Evolutionary conservation across 1,140 invertebrate species (phyloP).

Genomic region (Sitodiplosis mosellana): DNA sequence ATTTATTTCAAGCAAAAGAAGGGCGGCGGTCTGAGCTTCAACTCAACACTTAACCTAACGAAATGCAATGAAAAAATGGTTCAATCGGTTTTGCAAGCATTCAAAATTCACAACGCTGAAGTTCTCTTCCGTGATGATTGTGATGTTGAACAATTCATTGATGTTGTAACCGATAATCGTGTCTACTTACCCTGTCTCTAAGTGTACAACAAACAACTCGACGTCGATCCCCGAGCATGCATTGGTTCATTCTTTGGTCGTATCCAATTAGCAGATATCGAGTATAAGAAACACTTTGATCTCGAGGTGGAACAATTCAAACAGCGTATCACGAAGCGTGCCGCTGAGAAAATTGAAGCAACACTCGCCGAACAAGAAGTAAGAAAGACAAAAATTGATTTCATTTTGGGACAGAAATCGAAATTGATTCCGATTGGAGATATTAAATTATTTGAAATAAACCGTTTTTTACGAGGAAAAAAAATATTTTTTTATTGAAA

Average conservation of each 20-base stretch:
- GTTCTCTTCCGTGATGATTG: conserved; percentile 93
- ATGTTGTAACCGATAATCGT: conserved; percentile 94
- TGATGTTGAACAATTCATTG: conserved; percentile 91
- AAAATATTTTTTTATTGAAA: no score
- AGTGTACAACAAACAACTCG: conserved; percentile 93
- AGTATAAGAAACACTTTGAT: conserved; percentile 88
- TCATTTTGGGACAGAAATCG: no score
- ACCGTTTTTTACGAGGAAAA: no score
- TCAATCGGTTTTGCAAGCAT: conserved; percentile 95
- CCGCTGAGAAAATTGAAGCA: conserved; percentile 72
- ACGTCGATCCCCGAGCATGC: conserved; percentile 82
- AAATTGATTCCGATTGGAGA: no score
- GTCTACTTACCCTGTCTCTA: conserved; percentile 95
- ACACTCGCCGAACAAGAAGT: conserved; percentile 38
- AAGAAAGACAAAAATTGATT: no score
- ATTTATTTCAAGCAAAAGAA: conserved; percentile 99
- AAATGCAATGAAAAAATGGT: conserved; percentile 95
- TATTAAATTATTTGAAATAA: no score
- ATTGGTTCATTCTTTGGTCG: conserved; percentile 89
- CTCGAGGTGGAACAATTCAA: conserved; percentile 86
- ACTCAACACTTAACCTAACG: conserved; percentile 84
- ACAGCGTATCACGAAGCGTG: conserved; percentile 66
- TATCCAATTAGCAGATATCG: conserved; percentile 76
- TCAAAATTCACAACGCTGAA: conserved; percentile 98
- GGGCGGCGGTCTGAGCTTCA: conserved; percentile 95